A percentile compares a stretch with the other conserved stretches of the same genome.
Evolutionary conservation across 2,888 invertebrate genomes (phyloP).

Genomic region (Subacronicta megacephala): DNA sequence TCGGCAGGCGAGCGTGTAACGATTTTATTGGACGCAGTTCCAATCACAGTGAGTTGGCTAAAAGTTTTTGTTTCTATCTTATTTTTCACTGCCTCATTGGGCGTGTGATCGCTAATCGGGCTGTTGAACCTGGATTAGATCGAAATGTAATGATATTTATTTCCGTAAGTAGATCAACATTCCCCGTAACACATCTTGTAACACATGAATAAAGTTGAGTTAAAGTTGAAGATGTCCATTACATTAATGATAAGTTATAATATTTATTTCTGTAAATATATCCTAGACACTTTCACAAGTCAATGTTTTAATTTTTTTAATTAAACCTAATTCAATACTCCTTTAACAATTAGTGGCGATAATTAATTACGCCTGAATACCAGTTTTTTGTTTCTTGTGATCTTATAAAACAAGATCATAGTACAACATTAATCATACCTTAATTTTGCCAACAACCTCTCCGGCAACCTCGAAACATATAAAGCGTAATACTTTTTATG

Average conservation of each 20-base stretch:
- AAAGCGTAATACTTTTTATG: slow-evolving; percentile 1
- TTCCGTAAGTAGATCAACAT: too few relatives aligned
- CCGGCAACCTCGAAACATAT: not conserved
- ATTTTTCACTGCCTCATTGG: not conserved
- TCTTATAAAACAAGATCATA: not conserved
- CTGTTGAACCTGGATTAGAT: too few relatives aligned
- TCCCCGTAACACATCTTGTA: too few relatives aligned
- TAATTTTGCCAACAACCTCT: not conserved
- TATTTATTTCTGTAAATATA: too few relatives aligned
- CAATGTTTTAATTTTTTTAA: too few relatives aligned
- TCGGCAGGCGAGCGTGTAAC: slow-evolving; percentile 15
- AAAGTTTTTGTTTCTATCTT: not conserved
- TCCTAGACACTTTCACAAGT: too few relatives aligned
- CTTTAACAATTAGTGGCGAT: not conserved
- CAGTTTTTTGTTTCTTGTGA: not conserved
- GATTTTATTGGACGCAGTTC: slow-evolving; percentile 42
- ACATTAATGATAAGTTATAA: too few relatives aligned
- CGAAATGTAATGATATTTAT: too few relatives aligned
- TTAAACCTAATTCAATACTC: too few relatives aligned
- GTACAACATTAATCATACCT: not conserved
- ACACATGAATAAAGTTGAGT: too few relatives aligned
- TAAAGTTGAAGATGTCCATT: too few relatives aligned
- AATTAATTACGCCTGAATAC: not conserved
- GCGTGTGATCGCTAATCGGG: too few relatives aligned
- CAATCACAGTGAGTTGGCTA: slow-evolving; percentile 29